These are phyloP conservation scores for Eilema depressum DNA, from an alignment of 2,888 invertebrate species.

Conservation along the genomic window DNA sequence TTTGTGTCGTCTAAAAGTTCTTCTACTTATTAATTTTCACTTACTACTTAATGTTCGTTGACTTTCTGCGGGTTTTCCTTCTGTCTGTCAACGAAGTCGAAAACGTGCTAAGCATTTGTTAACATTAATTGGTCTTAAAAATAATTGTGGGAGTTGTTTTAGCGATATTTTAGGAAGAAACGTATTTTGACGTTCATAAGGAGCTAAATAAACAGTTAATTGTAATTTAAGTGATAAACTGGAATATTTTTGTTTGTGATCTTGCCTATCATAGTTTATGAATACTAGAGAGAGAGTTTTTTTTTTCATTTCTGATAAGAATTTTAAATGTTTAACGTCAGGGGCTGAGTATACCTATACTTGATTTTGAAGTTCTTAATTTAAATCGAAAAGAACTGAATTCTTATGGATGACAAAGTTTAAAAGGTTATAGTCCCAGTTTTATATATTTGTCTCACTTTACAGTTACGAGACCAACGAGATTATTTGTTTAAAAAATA, in stretches of 20 bases:
- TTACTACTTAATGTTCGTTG: conserved; percentile 29
- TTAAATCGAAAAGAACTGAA: too few species aligned
- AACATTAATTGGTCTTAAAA: conserved; percentile 29
- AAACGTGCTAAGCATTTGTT: conserved; percentile 42
- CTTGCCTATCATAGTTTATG: too few species aligned
- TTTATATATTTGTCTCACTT: too few species aligned
- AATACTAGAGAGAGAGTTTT: too few species aligned
- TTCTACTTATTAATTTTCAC: conserved; percentile 23
- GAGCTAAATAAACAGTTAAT: too few species aligned
- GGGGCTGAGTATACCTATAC: too few species aligned
- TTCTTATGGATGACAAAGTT: too few species aligned
- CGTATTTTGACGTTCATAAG: not conserved
- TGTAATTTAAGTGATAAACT: not conserved
- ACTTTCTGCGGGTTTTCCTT: conserved; percentile 29
- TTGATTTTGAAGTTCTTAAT: too few species aligned
- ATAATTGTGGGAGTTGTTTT: not conserved
- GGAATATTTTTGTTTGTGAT: too few species aligned
- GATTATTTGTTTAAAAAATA: not conserved
- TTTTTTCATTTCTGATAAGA: too few species aligned
- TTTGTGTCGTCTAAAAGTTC: not conserved
- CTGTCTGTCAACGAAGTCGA: conserved; percentile 37
- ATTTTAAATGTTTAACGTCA: too few species aligned
- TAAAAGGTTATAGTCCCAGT: too few species aligned
- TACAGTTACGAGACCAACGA: not conserved
- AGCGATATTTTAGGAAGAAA: not conserved